phyloP scores from a whole-genome alignment of 2,888 invertebrate genomes.

The Eupelmus urozonus region DNA sequence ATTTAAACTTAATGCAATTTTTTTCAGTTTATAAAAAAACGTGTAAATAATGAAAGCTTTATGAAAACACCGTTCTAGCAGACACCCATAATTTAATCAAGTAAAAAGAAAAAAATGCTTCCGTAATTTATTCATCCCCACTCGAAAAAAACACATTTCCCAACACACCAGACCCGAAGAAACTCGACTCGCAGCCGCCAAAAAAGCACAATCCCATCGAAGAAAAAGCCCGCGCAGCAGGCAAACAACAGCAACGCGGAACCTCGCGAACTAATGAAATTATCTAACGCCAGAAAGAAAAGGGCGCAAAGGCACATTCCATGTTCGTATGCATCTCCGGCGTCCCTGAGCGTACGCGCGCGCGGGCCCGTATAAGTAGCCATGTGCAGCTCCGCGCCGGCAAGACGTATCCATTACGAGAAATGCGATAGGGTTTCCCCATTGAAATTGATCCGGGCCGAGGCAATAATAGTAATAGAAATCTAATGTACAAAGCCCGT shows the following conservation, averaged over 20 bases:
- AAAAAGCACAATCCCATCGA: background rate
- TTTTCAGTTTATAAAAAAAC: no score
- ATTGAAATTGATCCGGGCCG: conserved; percentile 39
- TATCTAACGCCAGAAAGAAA: conserved; percentile 25
- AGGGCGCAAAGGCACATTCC: background rate
- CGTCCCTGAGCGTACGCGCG: background rate
- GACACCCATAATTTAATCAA: conserved; percentile 36
- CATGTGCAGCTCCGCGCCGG: conserved; percentile 11
- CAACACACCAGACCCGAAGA: background rate
- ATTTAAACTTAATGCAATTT: no score
- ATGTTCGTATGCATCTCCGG: no score
- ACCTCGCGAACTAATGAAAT: conserved; percentile 51
- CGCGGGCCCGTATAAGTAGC: conserved; percentile 14
- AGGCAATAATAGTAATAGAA: conserved; percentile 57
- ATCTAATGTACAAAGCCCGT: conserved; percentile 43
- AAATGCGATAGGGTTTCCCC: conserved; percentile 48
- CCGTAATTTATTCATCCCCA: conserved; percentile 36
- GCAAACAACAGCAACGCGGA: background rate
- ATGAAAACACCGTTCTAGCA: no score
- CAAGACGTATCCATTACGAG: conserved; percentile 47
- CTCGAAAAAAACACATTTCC: conserved; percentile 37
- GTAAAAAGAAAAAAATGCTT: conserved; percentile 40
- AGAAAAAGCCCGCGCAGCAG: background rate
- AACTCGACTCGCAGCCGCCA: no score
- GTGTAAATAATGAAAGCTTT: no score